Evolutionary conservation across 2,113 vertebrate species (phyloP).

Genomic region (Aptenodytes forsteri): DNA sequence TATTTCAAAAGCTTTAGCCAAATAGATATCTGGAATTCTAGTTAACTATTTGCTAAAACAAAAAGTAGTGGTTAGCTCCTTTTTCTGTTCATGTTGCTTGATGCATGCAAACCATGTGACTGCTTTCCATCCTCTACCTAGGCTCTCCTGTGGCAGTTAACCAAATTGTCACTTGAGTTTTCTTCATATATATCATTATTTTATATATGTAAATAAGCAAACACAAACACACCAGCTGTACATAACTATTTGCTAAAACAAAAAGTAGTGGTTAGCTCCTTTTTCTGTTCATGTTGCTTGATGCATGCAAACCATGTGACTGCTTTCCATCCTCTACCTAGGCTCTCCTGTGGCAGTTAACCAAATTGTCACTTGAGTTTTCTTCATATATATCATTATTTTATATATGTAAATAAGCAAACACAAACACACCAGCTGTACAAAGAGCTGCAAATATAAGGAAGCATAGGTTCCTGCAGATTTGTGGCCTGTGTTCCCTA

Average conservation of each 20-base stretch:
- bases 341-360: neutral
- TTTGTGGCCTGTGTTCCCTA: neutral
- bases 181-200: neutral
- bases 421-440: neutral
- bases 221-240: neutral
- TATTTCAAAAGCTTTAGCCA: neutral
- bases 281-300: neutral
- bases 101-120: too few species aligned
- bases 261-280: neutral
- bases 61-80: neutral
- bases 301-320: too few species aligned
- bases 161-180: neutral
- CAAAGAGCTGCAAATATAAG: neutral
- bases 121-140: neutral
- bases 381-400: neutral
- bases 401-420: neutral
- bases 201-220: neutral
- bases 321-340: neutral
- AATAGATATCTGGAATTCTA: neutral
- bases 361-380: neutral
- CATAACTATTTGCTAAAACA: too few species aligned
- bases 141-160: neutral
- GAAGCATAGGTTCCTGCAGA: neutral
- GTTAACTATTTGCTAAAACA: neutral
- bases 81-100: neutral